These are phyloP conservation scores for Globia sparganii DNA, from an alignment of 2,888 invertebrate genomes.

Conservation along the genomic window DNA sequence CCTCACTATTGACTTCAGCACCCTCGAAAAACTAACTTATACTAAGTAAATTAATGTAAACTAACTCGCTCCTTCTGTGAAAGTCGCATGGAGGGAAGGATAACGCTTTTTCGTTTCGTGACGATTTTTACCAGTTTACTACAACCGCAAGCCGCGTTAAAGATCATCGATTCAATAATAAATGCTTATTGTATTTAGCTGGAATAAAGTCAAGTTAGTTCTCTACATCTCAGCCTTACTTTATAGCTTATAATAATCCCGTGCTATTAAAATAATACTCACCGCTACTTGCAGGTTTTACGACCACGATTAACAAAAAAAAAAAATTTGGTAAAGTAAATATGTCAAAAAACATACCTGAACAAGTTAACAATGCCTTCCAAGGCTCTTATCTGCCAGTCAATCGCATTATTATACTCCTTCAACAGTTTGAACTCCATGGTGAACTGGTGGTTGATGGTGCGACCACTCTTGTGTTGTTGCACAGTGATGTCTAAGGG, in stretches of 20 bases:
- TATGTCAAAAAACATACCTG: slow-evolving; percentile 46
- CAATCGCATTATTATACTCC: slow-evolving; percentile 92
- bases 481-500: slow-evolving; percentile 94
- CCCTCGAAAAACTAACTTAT: too few relatives aligned
- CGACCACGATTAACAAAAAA: not conserved
- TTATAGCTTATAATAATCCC: not conserved
- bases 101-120: too few relatives aligned
- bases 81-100: too few relatives aligned
- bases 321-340: not conserved
- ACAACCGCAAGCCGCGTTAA: too few relatives aligned
- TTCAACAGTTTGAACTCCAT: slow-evolving; percentile 90
- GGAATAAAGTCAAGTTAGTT: not conserved
- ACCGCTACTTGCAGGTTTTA: not conserved
- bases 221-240: not conserved
- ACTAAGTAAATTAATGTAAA: too few relatives aligned
- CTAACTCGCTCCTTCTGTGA: too few relatives aligned
- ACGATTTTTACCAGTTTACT: too few relatives aligned
- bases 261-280: not conserved
- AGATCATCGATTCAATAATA: not conserved
- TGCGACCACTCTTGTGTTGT: slow-evolving; percentile 94
- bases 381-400: slow-evolving; percentile 94
- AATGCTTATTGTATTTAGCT: not conserved
- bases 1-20: too few relatives aligned
- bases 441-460: slow-evolving; percentile 95
- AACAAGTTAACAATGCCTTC: slow-evolving; percentile 90